Evolutionary conservation across 2,888 invertebrate species (phyloP).

Genomic region (Drosophila maculinotata): DNA sequence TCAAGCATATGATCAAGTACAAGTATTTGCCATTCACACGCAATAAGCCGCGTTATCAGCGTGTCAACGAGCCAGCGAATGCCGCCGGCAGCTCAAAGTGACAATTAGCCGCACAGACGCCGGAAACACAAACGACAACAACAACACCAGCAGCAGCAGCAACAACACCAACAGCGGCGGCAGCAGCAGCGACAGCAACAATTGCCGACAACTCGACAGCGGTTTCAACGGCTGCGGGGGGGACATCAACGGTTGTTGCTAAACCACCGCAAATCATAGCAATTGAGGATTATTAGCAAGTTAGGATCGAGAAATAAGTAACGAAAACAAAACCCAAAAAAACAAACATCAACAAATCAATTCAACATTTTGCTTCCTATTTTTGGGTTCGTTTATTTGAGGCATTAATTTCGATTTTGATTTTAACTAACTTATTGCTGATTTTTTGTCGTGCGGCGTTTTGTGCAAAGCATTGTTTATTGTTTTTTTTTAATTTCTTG

Average conservation of each 20-base stretch:
- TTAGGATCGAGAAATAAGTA: constrained; percentile 53
- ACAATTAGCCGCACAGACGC: constrained; percentile 86
- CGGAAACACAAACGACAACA: constrained; percentile 70
- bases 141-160: constrained; percentile 48
- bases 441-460: constrained; percentile 83
- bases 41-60: constrained; percentile 98
- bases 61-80: constrained; percentile 84
- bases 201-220: constrained; percentile 66
- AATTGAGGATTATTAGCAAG: constrained; percentile 80
- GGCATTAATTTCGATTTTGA: constrained; percentile 49
- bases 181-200: constrained; percentile 42
- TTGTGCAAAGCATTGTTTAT: constrained; percentile 81
- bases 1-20: constrained; percentile 99
- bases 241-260: constrained; percentile 65
- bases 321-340: constrained; percentile 58
- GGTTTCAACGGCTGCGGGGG: constrained; percentile 41
- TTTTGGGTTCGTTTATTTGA: constrained; percentile 36
- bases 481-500: constrained; percentile 70
- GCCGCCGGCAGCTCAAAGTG: constrained; percentile 83
- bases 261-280: constrained; percentile 85
- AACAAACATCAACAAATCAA: constrained; percentile 34
- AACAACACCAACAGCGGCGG: constrained; percentile 30
- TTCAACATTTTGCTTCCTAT: constrained; percentile 37
- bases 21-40: constrained; percentile 99
- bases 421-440: constrained; percentile 63